Percentiles rank a stretch among this genome's conserved stretches.
phyloP scores from a whole-genome alignment of 2,888 invertebrate species.

The Ichneumon xanthorius region DNA sequence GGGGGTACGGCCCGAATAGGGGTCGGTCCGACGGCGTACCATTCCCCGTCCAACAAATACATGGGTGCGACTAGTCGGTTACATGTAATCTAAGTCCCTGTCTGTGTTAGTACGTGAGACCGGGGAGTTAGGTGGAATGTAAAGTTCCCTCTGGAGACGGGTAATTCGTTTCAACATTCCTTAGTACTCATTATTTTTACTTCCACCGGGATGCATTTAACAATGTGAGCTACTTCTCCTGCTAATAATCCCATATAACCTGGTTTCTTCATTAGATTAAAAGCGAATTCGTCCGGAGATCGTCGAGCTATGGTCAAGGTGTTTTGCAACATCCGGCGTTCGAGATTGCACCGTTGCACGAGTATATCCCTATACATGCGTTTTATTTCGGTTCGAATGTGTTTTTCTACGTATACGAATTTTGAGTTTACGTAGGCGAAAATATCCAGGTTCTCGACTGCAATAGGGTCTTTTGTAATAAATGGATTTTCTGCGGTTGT shows the following conservation, averaged over 20 bases:
- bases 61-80: too few relatives aligned
- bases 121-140: slow-evolving; percentile 1
- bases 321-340: slow-evolving; percentile 33
- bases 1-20: too few relatives aligned
- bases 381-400: slow-evolving; percentile 13
- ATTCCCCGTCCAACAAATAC: too few relatives aligned
- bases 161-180: slow-evolving; percentile 70
- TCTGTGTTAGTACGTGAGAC: background rate
- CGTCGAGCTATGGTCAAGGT: slow-evolving; percentile 57
- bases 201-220: slow-evolving; percentile 70
- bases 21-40: too few relatives aligned
- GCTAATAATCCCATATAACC: slow-evolving; percentile 71
- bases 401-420: slow-evolving; percentile 30
- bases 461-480: background rate
- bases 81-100: too few relatives aligned
- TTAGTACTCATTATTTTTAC: slow-evolving; percentile 59
- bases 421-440: slow-evolving; percentile 19
- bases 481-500: background rate
- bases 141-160: slow-evolving; percentile 45
- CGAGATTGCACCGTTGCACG: slow-evolving; percentile 17
- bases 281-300: slow-evolving; percentile 71
- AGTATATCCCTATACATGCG: slow-evolving; percentile 22
- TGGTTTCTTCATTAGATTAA: slow-evolving; percentile 67
- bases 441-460: slow-evolving; percentile 14
- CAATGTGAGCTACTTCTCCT: slow-evolving; percentile 73